A percentile compares a stretch with the other conserved stretches of the same genome.
Evolutionary conservation across 2,888 invertebrate species (phyloP).

Genomic region (Drosophila pseudotakahashii): DNA sequence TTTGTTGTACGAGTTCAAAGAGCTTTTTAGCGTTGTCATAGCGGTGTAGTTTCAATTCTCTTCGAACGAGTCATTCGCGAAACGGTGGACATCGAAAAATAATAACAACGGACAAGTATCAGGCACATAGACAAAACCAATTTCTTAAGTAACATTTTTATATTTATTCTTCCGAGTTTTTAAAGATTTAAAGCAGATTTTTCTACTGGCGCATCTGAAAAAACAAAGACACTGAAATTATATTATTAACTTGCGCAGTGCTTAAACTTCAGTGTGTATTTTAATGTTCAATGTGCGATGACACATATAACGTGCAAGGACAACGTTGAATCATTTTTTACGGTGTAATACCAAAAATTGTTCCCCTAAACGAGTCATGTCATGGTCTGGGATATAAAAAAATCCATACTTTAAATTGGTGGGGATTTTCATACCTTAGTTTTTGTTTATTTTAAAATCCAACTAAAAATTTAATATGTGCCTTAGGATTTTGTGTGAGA

Average conservation of each 20-base stretch:
- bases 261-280: background rate
- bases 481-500: slow-evolving; percentile 53
- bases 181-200: background rate
- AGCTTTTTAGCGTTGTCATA: slow-evolving; percentile 54
- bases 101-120: slow-evolving; percentile 25
- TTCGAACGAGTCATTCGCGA: slow-evolving; percentile 41
- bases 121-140: slow-evolving; percentile 1
- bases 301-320: slow-evolving; percentile 9
- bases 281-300: background rate
- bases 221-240: background rate
- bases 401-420: background rate
- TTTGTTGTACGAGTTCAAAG: slow-evolving; percentile 6
- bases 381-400: background rate
- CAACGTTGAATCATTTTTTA: slow-evolving; percentile 16
- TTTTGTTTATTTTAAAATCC: background rate
- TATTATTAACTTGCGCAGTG: slow-evolving; percentile 1
- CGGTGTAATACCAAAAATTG: no score
- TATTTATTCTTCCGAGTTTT: background rate
- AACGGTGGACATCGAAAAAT: slow-evolving; percentile 33
- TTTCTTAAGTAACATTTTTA: slow-evolving; percentile 2
- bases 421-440: background rate
- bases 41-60: slow-evolving; percentile 48
- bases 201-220: background rate
- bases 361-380: background rate
- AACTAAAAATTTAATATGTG: slow-evolving; percentile 55